Conservation (phyloP, 92 coral and sea anemone species). For the Phenganax subtilis region DNA sequence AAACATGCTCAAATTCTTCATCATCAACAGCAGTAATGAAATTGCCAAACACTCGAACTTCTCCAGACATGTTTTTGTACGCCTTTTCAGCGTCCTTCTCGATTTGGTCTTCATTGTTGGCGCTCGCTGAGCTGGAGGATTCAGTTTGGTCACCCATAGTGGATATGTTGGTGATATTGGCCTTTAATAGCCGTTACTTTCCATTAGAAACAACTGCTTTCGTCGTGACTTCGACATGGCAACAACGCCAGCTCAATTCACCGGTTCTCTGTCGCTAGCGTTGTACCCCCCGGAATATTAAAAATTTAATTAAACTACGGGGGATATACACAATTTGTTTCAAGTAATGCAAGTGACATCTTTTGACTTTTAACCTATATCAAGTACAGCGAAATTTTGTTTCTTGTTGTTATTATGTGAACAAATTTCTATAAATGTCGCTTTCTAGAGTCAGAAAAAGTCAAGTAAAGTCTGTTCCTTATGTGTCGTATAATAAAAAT, state of each 20-base stretch:
- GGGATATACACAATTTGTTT: neutral
- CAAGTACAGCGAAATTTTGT: no score
- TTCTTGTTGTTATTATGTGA: no score
- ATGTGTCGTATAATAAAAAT: neutral
- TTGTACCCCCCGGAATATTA: neutral
- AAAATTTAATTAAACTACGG: neutral
- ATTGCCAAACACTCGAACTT: slow-evolving; percentile 31
- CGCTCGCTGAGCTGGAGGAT: slow-evolving; percentile 12
- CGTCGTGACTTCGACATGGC: neutral
- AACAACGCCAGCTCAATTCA: neutral
- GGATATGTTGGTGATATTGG: neutral
- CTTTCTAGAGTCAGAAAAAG: neutral
- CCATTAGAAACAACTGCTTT: neutral
- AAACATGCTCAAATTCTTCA: slow-evolving; percentile 41
- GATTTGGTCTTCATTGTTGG: slow-evolving; percentile 27
- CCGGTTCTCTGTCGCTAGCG: neutral
- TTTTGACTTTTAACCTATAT: neutral
- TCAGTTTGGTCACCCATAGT: slow-evolving; percentile 15
- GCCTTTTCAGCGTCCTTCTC: slow-evolving; percentile 40
- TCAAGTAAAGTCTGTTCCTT: neutral
- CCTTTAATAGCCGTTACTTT: neutral
- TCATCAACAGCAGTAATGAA: slow-evolving; percentile 37
- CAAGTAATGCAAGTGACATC: neutral
- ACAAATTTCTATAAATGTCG: no score
- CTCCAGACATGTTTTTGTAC: slow-evolving; percentile 32